Evolutionary conservation across 2,888 invertebrate species (phyloP), one percentile per base, ranked within the genome.

Genomic region (Stenurella melanura): DNA sequence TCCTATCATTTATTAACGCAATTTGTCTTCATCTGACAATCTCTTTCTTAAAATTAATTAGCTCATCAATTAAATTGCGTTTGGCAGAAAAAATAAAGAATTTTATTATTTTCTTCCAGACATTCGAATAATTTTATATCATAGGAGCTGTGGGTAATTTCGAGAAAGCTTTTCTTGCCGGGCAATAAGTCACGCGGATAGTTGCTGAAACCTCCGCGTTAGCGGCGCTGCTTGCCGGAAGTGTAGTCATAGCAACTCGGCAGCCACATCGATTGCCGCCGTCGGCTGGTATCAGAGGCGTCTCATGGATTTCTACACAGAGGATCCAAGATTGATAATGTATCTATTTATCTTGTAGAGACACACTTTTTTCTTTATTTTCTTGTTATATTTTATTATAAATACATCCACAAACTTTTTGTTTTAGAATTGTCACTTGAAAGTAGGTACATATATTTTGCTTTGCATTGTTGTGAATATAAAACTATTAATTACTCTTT

Each of bases 241-340:
- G 90, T 90, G 92, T 90, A 91, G 91, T 91, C 91, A 92, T 92
- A 92, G 93, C 92, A 92, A 93, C 93, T 90, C 90, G 91, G 88
- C 89, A 87, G 88, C 89, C 90, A 91, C 92, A 93, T 93, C 93
- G 93, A 93, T 93, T 92, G 92, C 89, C 88, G 85, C 86, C 87
- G 87, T 84, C 85, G 85, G 83, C 85, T 76, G 54, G 17, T 11
- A 10, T 19, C 80, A 76, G 70, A 70, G 78, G 74, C 71, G 76
- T 74, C 38, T 19, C 58, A 26, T 12, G 75, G 15, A 11, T 38
- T 26, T 38, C 19, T 11, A 10, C 18, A 12, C 1, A 12, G 11
- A 19, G 58, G 58, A 21, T 58, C 18, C 5, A 4, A 17, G 18
- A 57, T 15, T 42, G 42, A 12, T 9, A 42, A 34, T 34, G 3